Evolutionary conservation across 1,140 invertebrate genomes (phyloP), one percentile per base, ranked within the genome.

Genomic region (Diachasmimorpha longicaudata): DNA sequence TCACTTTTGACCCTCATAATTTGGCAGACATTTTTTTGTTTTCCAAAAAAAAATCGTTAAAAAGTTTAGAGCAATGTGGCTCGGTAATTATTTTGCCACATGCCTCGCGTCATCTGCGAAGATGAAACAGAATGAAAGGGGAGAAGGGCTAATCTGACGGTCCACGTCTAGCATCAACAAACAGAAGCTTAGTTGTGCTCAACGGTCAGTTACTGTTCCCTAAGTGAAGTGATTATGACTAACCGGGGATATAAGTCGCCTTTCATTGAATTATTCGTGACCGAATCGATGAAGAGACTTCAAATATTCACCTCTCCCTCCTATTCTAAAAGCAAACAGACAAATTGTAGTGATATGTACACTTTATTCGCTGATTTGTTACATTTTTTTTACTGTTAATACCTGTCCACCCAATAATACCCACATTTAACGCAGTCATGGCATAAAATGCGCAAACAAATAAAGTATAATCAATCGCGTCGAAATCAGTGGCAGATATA

Each of bases 161-260:
- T 63, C 23, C 58, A 63, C 31, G 58, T 63, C 58, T 63, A 63
- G 21, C 58, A 63, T 63, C 58, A 63, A 63, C 23, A 63, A 63
- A 63, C 58, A 63, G 58, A 63, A 63, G 19, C 58, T 63, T 63
- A 63, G 58, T 63, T 63, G 58, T 63, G 23, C 58, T 23, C 21
- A 63, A 10, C 21, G 58, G 23, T 25, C 23, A 31, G 58, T n/a
- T 52, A 63, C 19, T 31, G 9, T 42, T 13, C 58, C 23, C 58
- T 25, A 63, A 63, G 58, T 63, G 19, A 19, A 63, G 21, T 63
- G 21, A 63, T 63, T 63, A 63, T 63, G 14, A 14, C 9, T 63
- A 63, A 21, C 19, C 58, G 6, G 10, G 58, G 58, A 63, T 31
- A 13, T 63, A 25, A 63, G 58, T 14, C 58, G 14, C 13, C 58